A percentile compares a stretch with the other conserved stretches of the same genome.
phyloP scores from a whole-genome alignment of 2,888 invertebrate species.

The Seira sanloemensis region DNA sequence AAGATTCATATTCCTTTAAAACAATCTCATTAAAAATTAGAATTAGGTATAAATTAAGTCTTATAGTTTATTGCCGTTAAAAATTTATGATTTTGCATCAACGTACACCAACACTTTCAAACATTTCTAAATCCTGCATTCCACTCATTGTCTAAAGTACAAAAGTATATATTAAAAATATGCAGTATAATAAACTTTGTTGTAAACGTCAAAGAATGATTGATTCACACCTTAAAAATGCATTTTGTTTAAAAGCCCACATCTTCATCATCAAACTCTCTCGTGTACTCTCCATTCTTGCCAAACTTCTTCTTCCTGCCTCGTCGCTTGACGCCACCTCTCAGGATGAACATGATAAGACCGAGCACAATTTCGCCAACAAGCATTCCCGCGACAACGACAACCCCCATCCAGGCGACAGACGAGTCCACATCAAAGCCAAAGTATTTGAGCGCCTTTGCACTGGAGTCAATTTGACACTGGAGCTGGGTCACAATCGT shows the following conservation, averaged over 20 bases:
- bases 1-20: too few relatives aligned
- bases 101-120: too few relatives aligned
- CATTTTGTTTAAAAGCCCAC: conserved; percentile 27
- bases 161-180: too few relatives aligned
- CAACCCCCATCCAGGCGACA: conserved; percentile 45
- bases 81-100: too few relatives aligned
- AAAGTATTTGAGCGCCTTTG: conserved; percentile 64
- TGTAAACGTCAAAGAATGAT: neutral
- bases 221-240: neutral
- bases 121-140: too few relatives aligned
- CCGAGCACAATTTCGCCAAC: conserved; percentile 35
- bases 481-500: conserved; percentile 84
- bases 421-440: conserved; percentile 53
- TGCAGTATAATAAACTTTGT: too few relatives aligned
- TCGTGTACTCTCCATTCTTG: conserved; percentile 38
- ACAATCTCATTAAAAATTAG: too few relatives aligned
- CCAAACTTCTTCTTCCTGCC: conserved; percentile 35
- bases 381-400: conserved; percentile 37
- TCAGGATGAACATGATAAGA: conserved; percentile 51
- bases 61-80: too few relatives aligned
- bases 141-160: too few relatives aligned
- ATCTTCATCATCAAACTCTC: conserved; percentile 40
- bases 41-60: too few relatives aligned
- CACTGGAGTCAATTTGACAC: conserved; percentile 67
- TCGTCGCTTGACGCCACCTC: conserved; percentile 31